Conservation (phyloP, 2,797 vertebrate species). For the Pipistrellus pipistrellus region DNA sequence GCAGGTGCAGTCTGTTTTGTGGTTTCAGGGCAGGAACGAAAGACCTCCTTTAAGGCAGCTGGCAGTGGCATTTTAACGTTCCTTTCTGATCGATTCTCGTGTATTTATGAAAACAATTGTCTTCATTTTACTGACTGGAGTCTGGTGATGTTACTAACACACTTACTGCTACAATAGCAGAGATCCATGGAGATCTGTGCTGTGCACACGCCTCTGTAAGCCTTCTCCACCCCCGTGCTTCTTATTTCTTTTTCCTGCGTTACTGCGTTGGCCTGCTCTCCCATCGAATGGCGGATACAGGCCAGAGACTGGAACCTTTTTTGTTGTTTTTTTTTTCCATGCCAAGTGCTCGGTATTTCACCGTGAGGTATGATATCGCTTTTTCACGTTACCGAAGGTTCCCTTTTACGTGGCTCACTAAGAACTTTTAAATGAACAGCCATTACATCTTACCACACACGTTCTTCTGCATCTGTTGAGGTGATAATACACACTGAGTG, state of each 20-base stretch:
- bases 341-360: neutral
- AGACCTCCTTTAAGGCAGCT: neutral
- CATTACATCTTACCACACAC: neutral
- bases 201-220: neutral
- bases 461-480: neutral
- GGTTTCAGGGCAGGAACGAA: too few species aligned
- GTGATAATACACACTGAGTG: too few species aligned
- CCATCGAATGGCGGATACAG: neutral
- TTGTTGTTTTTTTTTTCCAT: too few species aligned
- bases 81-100: neutral
- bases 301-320: too few species aligned
- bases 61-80: neutral
- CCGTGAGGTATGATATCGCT: neutral
- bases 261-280: neutral
- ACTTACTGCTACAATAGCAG: too few species aligned
- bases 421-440: neutral
- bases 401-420: neutral
- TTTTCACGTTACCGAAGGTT: neutral
- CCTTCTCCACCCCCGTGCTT: neutral
- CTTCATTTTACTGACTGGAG: neutral
- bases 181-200: too few species aligned
- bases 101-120: neutral
- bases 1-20: rapidly evolving
- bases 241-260: neutral
- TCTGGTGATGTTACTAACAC: too few species aligned